Base-by-base conservation (phyloP, 2,888 invertebrate genomes). In the Acleris cristana region DNA sequence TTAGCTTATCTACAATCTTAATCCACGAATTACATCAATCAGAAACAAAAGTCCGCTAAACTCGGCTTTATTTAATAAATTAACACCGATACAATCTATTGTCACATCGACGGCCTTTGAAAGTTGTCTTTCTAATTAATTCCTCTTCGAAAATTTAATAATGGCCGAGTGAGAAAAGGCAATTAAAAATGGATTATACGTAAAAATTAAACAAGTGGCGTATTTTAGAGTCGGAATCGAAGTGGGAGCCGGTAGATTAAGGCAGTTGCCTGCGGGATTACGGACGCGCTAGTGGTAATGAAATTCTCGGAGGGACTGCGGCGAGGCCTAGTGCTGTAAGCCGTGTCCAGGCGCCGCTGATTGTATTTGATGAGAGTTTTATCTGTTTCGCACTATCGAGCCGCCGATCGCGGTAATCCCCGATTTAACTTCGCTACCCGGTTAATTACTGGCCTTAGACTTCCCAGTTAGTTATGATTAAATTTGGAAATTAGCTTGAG, bases 351-450 rank as follows among this genome's bases (percentile, higher is more conserved):
- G 83, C 88, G 79, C 77, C 83, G 80, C 85, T 85, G 91, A 91
- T 91, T 90, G 89, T 90, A 89, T 91, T 90, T 90, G 90, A 91
- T 89, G 88, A 87, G 87, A 88, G 84, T 90, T 90, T 90, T 89
- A 90, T 91, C 89, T 88, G 85, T 89, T 89, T 84, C 78, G 79
- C 83, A 81, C 84, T 83, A 86, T 86, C 83, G 76, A 73, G 79
- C 79, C 65, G 64, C 66, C 80, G 80, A 86, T 86, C 82, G 80
- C 80, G 79, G 78, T 83, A 83, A 85, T 86, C 81, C 79, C 16
- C 75, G 73, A 74, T 86, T 85, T 80, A 87, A 88, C 82, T 87
- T 86, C 79, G 79, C 79, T 80, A 75, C 79, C 71, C 79, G 79
- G 79, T 83, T 83, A 85, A 88, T 87, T 85, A 79, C 80, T 76